Base-by-base conservation (phyloP, 37 sponge, comb jelly and placozoan genomes). In the Geodia barretti region DNA sequence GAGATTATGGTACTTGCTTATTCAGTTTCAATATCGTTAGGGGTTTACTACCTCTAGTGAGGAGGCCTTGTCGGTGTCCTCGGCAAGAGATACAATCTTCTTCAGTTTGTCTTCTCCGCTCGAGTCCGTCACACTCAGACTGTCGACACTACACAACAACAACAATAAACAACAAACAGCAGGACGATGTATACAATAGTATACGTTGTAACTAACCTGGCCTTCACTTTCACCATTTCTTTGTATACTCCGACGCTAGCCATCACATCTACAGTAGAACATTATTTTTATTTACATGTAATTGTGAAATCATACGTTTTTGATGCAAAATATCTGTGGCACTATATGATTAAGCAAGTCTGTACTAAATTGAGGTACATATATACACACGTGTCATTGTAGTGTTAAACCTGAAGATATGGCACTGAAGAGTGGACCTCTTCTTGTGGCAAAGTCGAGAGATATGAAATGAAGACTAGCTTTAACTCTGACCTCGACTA, bases 31-130 rank as follows among this genome's bases (percentile, higher is more conserved):
- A n/a, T n/a, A n/a, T n/a, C n/a, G n/a, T n/a, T n/a, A n/a, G n/a
- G n/a, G n/a, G n/a, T n/a, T 19, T 19, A 58, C 11, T 64, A 26
- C 65, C 25, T 64, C 7, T 1, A 83, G 47, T 0, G 83, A 74
- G 20, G 83, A 83, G n/a, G 64, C 75, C 32, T 74, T 83, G 54
- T 37, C 23, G 0, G 67, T 83, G 58, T 64, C 41, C 75, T 83
- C 83, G 8, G 66, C 83, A 40, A 83, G 66, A 34, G 83, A 74
- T 23, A 83, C 74, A 23, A 83, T 64, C 64, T 83, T 73, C 67
- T 58, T 34, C 25, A 70, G 40, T 7, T 1, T 34, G 2, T 23
- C 81, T 28, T 26, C 66, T 35, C 29, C 42, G 24, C 67, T 32
- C 34, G 62, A 64, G 42, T 83, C 83, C 4, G 64, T 39, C 28